Conservation (phyloP, 1,140 invertebrate genomes). For the Platyura marginata region DNA sequence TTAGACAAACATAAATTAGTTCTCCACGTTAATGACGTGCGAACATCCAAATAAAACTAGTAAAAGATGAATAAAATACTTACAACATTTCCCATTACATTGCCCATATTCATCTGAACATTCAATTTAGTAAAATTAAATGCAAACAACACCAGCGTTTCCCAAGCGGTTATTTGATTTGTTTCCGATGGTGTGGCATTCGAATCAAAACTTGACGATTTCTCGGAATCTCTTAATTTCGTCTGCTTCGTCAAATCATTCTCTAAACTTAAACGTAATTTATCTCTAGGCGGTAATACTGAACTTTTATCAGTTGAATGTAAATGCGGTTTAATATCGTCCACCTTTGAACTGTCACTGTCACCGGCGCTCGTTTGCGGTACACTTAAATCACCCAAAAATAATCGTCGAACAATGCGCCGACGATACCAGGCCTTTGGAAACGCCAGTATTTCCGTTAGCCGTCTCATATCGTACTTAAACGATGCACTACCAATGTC, state of each 20-base stretch:
- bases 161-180: slow-evolving; percentile 53
- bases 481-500: slow-evolving; percentile 97
- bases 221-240: slow-evolving; percentile 29
- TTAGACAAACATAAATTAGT: too few relatives aligned
- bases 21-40: too few relatives aligned
- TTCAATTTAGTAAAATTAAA: slow-evolving; percentile 89
- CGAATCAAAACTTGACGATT: slow-evolving; percentile 18
- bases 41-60: not conserved
- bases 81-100: slow-evolving; percentile 93
- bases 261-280: slow-evolving; percentile 30
- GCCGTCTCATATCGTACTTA: slow-evolving; percentile 95
- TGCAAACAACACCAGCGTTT: slow-evolving; percentile 87
- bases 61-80: slow-evolving; percentile 18
- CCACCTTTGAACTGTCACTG: not conserved
- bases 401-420: slow-evolving; percentile 78
- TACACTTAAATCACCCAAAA: slow-evolving; percentile 73
- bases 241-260: slow-evolving; percentile 25
- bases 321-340: not conserved
- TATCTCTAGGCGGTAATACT: slow-evolving; percentile 15
- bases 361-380: slow-evolving; percentile 14
- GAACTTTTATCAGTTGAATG: not conserved
- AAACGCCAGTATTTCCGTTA: slow-evolving; percentile 93
- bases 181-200: slow-evolving; percentile 19
- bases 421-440: slow-evolving; percentile 96
- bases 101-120: slow-evolving; percentile 98